Percentiles rank a stretch among this genome's conserved stretches.
These are phyloP conservation scores for Ophiodon elongatus DNA, from an alignment of 2,113 vertebrate species.

Conservation along the genomic window DNA sequence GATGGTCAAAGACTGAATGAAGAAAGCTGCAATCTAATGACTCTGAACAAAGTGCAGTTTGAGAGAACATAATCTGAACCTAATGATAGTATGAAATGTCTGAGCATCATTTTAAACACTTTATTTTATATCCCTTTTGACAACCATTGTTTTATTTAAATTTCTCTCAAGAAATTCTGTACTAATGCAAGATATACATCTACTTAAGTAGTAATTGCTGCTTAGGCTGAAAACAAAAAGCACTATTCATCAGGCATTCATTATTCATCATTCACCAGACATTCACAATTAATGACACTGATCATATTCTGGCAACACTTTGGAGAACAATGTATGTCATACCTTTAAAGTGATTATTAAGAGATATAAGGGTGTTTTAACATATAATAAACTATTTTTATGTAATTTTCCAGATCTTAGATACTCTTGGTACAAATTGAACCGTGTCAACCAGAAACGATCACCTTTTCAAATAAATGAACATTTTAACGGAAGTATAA, in stretches of 20 bases:
- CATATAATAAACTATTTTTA: neutral
- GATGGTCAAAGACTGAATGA: neutral
- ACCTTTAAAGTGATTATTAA: neutral
- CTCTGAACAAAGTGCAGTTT: neutral
- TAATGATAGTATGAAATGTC: no score
- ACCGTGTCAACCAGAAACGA: neutral
- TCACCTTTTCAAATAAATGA: neutral
- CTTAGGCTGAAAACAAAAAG: neutral
- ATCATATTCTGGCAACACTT: neutral
- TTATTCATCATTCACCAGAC: neutral
- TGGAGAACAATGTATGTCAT: neutral
- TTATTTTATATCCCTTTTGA: neutral
- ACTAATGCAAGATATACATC: neutral
- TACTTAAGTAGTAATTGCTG: neutral
- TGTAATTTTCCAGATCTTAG: neutral
- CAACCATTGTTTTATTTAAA: neutral
- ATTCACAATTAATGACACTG: neutral
- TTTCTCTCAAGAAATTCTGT: neutral
- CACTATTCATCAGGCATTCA: neutral
- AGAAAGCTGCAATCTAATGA: conserved; percentile 3
- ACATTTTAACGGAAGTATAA: neutral
- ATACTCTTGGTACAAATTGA: neutral
- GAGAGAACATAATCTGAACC: neutral
- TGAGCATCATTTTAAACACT: neutral
- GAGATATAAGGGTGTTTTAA: neutral